Conservation (phyloP, 2,888 invertebrate genomes). For the Ophioninae sp. region DNA sequence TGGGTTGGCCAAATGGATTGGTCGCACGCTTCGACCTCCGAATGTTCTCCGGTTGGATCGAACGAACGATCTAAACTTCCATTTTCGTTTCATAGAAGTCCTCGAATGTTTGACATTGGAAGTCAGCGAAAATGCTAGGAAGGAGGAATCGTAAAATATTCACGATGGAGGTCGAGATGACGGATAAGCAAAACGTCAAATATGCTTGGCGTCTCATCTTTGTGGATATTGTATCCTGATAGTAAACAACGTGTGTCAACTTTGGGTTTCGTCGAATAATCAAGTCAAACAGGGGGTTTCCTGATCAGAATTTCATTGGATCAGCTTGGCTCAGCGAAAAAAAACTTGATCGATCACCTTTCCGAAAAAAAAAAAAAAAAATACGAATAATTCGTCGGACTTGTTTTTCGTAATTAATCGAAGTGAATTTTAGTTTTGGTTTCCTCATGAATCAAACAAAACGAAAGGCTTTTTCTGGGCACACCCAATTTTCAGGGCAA, state of each 20-base stretch:
- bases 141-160: not conserved
- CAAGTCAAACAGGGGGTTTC: not conserved
- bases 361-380: not conserved
- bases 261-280: not conserved
- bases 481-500: conserved; percentile 47
- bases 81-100: no score
- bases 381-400: not conserved
- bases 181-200: not conserved
- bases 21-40: not conserved
- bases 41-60: not conserved
- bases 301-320: not conserved
- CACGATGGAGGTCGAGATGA: not conserved
- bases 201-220: not conserved
- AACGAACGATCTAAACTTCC: conserved; percentile 63
- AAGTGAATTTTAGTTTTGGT: not conserved
- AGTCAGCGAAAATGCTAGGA: no score
- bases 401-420: not conserved
- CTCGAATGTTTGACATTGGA: no score
- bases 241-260: not conserved
- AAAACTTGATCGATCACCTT: not conserved
- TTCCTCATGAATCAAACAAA: conserved; percentile 4
- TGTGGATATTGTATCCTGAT: not conserved
- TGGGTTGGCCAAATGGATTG: not conserved
- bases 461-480: conserved; percentile 35
- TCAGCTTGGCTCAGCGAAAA: not conserved